Evolutionary conservation across 2,888 invertebrate genomes (phyloP), one percentile per base, ranked within the genome.

Genomic region (Syrphus vitripennis): DNA sequence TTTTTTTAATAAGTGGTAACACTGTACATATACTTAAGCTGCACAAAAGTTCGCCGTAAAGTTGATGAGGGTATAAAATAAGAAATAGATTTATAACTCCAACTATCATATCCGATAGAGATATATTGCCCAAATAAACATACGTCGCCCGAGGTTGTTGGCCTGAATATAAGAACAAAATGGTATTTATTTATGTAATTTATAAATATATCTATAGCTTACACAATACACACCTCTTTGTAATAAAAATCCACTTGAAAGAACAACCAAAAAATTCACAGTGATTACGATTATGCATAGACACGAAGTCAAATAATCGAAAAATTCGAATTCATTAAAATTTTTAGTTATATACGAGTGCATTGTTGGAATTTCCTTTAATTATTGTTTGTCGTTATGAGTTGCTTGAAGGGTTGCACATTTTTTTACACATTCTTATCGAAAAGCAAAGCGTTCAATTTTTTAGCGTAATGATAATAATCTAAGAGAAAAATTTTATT

Each of bases 201-300:
- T n/a, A n/a, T n/a, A n/a, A n/a, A n/a, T n/a, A n/a, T n/a, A n/a
- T n/a, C n/a, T n/a, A n/a, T n/a, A n/a, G n/a, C n/a, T n/a, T n/a
- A n/a, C n/a, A n/a, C n/a, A n/a, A n/a, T n/a, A 81, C 89, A 90
- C 92, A 95, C 95, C 94, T 93, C 94, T 94, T 90, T 93, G 94
- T 29, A 95, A 91, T 88, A 95, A 94, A 3, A 95, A 91, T 67
- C 95, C 95, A 90, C 95, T 95, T 16, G 95, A 95, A 76, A 95
- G 91, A 14, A 95, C 94, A 14, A 95, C 95, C 4, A 93, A 93
- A 34, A 94, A 90, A 91, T 92, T 29, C 89, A 90, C 84, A 7
- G 67, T 92, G 84, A 95, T 91, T 80, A 95, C 95, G 5, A 94
- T 94, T 0, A 93, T 92, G 88, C 94, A 95, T 57, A 95, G 90